Evolutionary conservation across 1,140 invertebrate genomes (phyloP), one percentile per base, ranked within the genome.

Genomic region (Phymastichus coffea): DNA sequence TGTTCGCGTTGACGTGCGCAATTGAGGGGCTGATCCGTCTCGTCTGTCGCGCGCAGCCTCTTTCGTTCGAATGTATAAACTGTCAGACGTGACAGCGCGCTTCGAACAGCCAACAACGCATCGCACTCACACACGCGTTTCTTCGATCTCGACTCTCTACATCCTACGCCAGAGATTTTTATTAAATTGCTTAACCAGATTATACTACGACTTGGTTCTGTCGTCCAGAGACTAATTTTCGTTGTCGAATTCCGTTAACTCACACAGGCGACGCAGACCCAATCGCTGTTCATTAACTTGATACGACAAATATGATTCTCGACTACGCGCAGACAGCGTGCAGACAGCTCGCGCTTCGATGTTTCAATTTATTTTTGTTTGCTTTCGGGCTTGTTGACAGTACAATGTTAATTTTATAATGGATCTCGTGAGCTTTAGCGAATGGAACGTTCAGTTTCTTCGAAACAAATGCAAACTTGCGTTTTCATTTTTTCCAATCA

Each of bases 71-170:
- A 38, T 60, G 37, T 60, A 61, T 61, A 54, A 61, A 61, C 46
- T 61, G 59, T 55, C 44, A 43, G 59, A 55, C 37, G 59, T 55
- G 59, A 60, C 57, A 25, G 41, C 26, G 33, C 44, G 57, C 43
- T 60, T 60, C 54, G 54, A 60, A 60, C 44, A 54, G 51, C 47
- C 57, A 47, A 60, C 54, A n/a, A n/a, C n/a, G n/a, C n/a, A n/a
- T n/a, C n/a, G n/a, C n/a, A n/a, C n/a, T n/a, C n/a, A n/a, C n/a
- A n/a, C n/a, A n/a, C n/a, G n/a, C n/a, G n/a, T 26, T 58, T 10
- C 48, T 58, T 44, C 38, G n/a, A 58, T 33, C 19, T 30, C 28
- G 19, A 14, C 12, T n/a, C 9, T 20, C 19, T 22, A 4, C 41
- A 4, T 20, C 19, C 20, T 57, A 41, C 15, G 20, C 20, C 33